These are phyloP conservation scores for Deilephila elpenor DNA, from an alignment of 2,888 invertebrate species.

Conservation along the genomic window DNA sequence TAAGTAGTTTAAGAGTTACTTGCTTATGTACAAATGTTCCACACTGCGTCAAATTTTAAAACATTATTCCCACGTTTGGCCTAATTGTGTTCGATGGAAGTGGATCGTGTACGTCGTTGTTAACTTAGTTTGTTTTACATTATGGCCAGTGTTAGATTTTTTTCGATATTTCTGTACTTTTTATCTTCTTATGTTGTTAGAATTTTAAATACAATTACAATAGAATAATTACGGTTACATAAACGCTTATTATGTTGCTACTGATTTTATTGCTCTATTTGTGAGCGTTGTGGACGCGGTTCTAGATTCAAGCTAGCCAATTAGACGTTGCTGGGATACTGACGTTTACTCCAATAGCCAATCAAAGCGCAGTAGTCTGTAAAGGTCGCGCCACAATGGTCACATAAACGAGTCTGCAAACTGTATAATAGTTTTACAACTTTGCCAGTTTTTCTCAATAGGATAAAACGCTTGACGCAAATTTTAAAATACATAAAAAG, in stretches of 20 bases:
- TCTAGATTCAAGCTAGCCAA: background rate
- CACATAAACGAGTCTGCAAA: constrained; percentile 47
- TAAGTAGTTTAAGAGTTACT: constrained; percentile 71
- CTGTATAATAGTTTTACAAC: constrained; percentile 70
- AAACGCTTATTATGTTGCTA: constrained; percentile 77
- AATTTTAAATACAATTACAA: constrained; percentile 57
- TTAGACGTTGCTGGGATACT: background rate
- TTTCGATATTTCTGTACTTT: constrained; percentile 38
- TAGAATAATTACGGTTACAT: constrained; percentile 72
- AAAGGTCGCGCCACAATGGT: constrained; percentile 49
- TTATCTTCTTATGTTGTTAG: constrained; percentile 23
- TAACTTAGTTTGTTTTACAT: constrained; percentile 49
- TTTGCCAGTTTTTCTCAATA: constrained; percentile 79
- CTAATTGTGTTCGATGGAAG: constrained; percentile 57
- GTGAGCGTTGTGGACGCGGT: constrained; percentile 20
- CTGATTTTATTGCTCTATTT: constrained; percentile 53
- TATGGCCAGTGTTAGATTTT: constrained; percentile 74
- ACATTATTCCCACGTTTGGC: constrained; percentile 63
- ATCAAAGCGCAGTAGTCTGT: constrained; percentile 38
- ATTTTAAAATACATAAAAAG: constrained; percentile 60
- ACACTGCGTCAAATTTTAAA: constrained; percentile 50
- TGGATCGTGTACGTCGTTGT: constrained; percentile 56
- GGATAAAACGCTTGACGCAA: constrained; percentile 72
- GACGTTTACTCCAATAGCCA: constrained; percentile 29
- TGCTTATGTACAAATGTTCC: constrained; percentile 71